phyloP scores from a whole-genome alignment of 1,140 invertebrate genomes.

The Trichonephila inaurata region DNA sequence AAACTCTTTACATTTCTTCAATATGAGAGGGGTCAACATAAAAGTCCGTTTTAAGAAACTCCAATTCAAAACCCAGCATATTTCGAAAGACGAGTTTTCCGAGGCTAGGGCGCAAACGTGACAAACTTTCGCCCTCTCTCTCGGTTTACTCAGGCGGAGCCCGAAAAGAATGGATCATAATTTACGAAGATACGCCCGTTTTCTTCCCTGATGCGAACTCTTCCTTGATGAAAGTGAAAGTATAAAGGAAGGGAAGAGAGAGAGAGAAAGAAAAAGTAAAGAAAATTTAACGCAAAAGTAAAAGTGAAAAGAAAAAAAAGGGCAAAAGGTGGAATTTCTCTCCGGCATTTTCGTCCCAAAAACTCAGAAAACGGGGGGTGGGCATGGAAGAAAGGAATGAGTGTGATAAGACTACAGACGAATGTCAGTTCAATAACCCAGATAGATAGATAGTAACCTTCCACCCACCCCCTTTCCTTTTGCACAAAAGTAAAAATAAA shows the following conservation, averaged over 20 bases:
- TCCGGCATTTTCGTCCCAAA: conserved; percentile 32
- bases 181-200: conserved; percentile 12
- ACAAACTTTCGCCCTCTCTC: conserved; percentile 16
- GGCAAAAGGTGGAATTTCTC: conserved; percentile 20
- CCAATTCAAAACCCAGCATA: background rate
- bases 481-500: background rate
- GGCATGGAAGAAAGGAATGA: background rate
- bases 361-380: background rate
- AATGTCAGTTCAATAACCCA: conserved; percentile 75
- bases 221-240: conserved; percentile 67
- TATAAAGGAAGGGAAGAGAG: background rate
- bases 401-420: conserved; percentile 70
- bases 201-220: background rate
- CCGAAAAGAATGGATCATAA: conserved; percentile 54
- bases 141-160: background rate
- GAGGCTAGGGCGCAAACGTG: background rate
- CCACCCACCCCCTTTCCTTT: background rate
- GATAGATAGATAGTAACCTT: conserved; percentile 74
- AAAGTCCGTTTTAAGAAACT: background rate
- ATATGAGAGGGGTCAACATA: background rate
- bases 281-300: background rate
- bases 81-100: background rate
- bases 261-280: background rate
- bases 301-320: background rate
- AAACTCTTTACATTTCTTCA: background rate